These are phyloP conservation scores for Menidia menidia DNA, from an alignment of 2,797 vertebrate species.

Conservation along the genomic window DNA sequence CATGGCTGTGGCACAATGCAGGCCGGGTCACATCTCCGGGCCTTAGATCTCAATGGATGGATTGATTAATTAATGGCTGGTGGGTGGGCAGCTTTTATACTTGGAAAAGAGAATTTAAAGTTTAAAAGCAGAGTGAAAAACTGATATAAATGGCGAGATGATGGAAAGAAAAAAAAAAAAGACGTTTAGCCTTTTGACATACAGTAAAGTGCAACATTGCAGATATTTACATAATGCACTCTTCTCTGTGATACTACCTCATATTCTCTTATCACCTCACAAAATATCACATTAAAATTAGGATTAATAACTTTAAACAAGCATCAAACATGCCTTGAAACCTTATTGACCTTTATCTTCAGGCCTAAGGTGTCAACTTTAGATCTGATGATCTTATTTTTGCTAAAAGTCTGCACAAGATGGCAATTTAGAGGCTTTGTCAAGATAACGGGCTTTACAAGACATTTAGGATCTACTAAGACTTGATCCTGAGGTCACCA, in stretches of 20 bases:
- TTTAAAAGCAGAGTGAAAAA: neutral
- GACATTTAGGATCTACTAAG: constrained; percentile 35
- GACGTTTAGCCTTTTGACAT: no score
- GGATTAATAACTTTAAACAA: constrained; percentile 45
- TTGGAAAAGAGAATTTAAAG: no score
- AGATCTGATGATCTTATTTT: constrained; percentile 13
- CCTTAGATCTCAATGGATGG: constrained; percentile 2
- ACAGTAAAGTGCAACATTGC: no score
- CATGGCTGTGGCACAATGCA: neutral
- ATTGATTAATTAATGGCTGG: neutral
- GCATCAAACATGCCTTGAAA: constrained; percentile 7
- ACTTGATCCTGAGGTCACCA: constrained; percentile 23
- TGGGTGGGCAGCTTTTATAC: neutral
- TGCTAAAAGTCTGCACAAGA: neutral
- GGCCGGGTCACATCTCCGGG: constrained; percentile 4
- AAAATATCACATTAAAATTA: constrained; percentile 40
- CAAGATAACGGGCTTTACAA: constrained; percentile 21
- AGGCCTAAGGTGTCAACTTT: constrained; percentile 6
- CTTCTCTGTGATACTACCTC: constrained; percentile 3
- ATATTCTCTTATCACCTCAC: constrained; percentile 31
- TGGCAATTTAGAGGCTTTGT: constrained; percentile 19
- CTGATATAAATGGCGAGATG: neutral
- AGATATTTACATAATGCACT: neutral
- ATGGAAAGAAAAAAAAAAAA: neutral
- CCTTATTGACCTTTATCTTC: constrained; percentile 9